A percentile compares a stretch with the other conserved stretches of the same genome.
These are phyloP conservation scores for Callospermophilus lateralis DNA, from an alignment of 2,113 vertebrate species.

Conservation along the genomic window DNA sequence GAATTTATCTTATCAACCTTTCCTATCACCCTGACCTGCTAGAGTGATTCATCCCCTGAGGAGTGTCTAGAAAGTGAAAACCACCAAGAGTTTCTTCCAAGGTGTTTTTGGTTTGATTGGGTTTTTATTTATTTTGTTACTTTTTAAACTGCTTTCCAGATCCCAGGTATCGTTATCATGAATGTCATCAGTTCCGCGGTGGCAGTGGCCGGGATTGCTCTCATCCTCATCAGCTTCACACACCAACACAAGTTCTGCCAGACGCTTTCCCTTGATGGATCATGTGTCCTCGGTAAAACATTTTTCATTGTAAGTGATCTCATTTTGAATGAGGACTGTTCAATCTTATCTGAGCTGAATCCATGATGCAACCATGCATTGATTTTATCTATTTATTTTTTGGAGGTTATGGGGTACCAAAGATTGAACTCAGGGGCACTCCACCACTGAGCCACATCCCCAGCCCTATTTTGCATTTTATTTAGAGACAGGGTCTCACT, in stretches of 20 bases:
- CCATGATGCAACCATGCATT: not conserved
- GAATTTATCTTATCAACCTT: not conserved
- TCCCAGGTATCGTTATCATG: not conserved
- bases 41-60: not conserved
- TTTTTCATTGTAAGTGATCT: conserved; percentile 69
- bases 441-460: too few relatives aligned
- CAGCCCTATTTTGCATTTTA: too few relatives aligned
- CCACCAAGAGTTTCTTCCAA: not conserved
- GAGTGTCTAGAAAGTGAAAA: not conserved
- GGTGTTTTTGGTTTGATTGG: not conserved
- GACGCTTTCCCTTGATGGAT: not conserved
- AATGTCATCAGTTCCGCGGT: not conserved
- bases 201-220: not conserved
- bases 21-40: not conserved
- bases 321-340: not conserved
- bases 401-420: too few relatives aligned
- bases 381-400: not conserved
- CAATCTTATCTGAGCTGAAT: not conserved
- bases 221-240: conserved; percentile 65
- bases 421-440: too few relatives aligned
- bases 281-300: conserved; percentile 23
- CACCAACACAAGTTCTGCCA: conserved; percentile 41
- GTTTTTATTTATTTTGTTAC: not conserved
- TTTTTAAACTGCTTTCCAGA: conserved; percentile 57
- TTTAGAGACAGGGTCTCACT: too few relatives aligned